phyloP scores from a whole-genome alignment of 2,888 invertebrate species.

The Altica lythri region DNA sequence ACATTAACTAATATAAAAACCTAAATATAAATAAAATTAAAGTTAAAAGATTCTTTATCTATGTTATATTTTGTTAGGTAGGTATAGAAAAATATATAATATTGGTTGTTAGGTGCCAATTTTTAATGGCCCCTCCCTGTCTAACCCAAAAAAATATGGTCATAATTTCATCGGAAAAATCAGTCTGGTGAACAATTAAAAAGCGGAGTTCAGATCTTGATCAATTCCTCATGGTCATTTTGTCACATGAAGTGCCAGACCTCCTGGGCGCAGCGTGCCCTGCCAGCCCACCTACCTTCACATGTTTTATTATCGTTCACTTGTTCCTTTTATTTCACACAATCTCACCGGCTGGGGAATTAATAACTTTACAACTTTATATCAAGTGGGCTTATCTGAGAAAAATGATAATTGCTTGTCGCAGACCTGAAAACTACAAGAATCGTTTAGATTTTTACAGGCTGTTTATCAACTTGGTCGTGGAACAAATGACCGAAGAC shows the following conservation, averaged over 20 bases:
- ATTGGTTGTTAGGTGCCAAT: no score
- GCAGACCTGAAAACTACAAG: conserved; percentile 29
- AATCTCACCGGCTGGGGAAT: conserved; percentile 50
- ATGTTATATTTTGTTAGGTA: no score
- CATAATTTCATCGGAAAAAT: conserved; percentile 33
- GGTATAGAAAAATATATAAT: no score
- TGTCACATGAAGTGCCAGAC: conserved; percentile 57
- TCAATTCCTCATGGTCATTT: conserved; percentile 57
- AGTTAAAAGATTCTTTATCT: no score
- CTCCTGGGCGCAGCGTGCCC: conserved; percentile 54
- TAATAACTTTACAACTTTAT: conserved; percentile 53
- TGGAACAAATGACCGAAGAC: conserved; percentile 12
- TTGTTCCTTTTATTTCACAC: conserved; percentile 52
- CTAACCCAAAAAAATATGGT: conserved; percentile 43
- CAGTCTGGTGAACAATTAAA: conserved; percentile 56
- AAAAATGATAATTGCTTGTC: conserved; percentile 33
- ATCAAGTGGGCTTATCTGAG: conserved; percentile 43
- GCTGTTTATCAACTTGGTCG: conserved; percentile 21
- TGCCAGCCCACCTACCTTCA: conserved; percentile 55
- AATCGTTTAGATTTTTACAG: conserved; percentile 31
- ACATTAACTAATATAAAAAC: no score
- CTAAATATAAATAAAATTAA: no score
- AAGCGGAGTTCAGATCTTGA: conserved; percentile 56
- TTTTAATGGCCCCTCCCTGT: no score
- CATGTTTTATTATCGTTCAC: conserved; percentile 54